These are phyloP conservation scores for Apotomis turbidana DNA, from an alignment of 2,888 invertebrate species.

Conservation along the genomic window DNA sequence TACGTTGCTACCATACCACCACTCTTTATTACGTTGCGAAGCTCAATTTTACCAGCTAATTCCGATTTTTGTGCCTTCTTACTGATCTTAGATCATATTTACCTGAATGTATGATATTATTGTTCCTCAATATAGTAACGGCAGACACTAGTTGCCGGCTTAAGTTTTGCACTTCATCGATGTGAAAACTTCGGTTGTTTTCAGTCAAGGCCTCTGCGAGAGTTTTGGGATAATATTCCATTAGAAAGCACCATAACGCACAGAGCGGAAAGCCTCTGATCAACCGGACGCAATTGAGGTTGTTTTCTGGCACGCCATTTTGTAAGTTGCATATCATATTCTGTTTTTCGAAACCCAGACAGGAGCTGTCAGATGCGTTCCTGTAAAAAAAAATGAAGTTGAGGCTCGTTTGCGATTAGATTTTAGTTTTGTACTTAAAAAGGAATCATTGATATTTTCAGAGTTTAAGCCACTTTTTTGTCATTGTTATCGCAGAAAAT, in stretches of 20 bases:
- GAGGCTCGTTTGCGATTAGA: too few relatives aligned
- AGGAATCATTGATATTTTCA: too few relatives aligned
- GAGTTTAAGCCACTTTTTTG: too few relatives aligned
- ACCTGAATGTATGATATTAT: constrained; percentile 66
- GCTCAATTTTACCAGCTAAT: too few relatives aligned
- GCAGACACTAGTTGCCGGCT: constrained; percentile 63
- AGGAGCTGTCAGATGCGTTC: constrained; percentile 3
- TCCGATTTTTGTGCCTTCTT: too few relatives aligned
- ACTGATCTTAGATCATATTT: constrained; percentile 37
- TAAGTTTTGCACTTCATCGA: constrained; percentile 57
- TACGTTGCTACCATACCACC: too few relatives aligned
- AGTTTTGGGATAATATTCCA: constrained; percentile 64
- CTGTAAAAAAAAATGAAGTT: constrained; percentile 42
- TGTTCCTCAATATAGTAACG: constrained; percentile 55
- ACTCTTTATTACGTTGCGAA: too few relatives aligned
- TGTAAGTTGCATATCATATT: constrained; percentile 54
- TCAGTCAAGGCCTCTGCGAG: constrained; percentile 52
- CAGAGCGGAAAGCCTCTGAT: constrained; percentile 50
- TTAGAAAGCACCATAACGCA: constrained; percentile 56
- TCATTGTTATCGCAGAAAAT: too few relatives aligned
- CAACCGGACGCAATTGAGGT: constrained; percentile 51
- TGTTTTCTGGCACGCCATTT: constrained; percentile 49
- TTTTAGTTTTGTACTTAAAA: too few relatives aligned
- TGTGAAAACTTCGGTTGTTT: constrained; percentile 52
- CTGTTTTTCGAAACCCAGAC: constrained; percentile 45